phyloP scores from a whole-genome alignment of 2,888 invertebrate genomes.

The Mythimna pallens region DNA sequence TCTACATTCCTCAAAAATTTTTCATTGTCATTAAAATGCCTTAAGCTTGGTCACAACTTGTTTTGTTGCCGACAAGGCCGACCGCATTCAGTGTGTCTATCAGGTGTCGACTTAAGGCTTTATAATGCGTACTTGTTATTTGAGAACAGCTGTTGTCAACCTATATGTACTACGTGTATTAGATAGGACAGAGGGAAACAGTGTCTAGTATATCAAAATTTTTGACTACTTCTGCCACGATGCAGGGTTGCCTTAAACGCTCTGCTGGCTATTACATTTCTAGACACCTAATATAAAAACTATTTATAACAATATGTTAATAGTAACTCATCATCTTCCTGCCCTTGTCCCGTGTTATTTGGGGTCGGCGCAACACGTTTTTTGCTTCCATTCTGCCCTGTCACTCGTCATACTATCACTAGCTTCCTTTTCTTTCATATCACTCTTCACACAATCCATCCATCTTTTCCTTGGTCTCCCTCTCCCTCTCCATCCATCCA shows the following conservation, averaged over 20 bases:
- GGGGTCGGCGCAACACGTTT: too few relatives aligned
- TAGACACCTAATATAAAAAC: background rate
- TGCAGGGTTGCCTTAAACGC: background rate
- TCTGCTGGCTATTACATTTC: background rate
- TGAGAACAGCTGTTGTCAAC: slow-evolving; percentile 27
- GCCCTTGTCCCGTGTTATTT: too few relatives aligned
- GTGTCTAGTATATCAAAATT: background rate
- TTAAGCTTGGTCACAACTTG: slow-evolving; percentile 38
- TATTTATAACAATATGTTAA: too few relatives aligned
- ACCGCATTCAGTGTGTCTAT: slow-evolving; percentile 49
- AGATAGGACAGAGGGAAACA: background rate
- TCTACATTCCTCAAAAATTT: slow-evolving; percentile 28
- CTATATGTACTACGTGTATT: background rate
- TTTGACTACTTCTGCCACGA: background rate
- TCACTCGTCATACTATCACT: too few relatives aligned
- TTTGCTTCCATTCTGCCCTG: too few relatives aligned
- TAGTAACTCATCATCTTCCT: too few relatives aligned
- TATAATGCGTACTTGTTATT: slow-evolving; percentile 16
- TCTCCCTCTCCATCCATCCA: too few relatives aligned
- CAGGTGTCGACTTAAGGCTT: slow-evolving; percentile 43
- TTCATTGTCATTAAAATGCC: slow-evolving; percentile 54
- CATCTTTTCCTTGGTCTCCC: too few relatives aligned
- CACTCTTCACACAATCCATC: too few relatives aligned
- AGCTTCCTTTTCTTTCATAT: too few relatives aligned
- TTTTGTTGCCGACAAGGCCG: slow-evolving; percentile 51